Percentiles rank a stretch among this genome's conserved stretches.
phyloP scores from a whole-genome alignment of 2,888 invertebrate genomes.

The Gari tellinella region DNA sequence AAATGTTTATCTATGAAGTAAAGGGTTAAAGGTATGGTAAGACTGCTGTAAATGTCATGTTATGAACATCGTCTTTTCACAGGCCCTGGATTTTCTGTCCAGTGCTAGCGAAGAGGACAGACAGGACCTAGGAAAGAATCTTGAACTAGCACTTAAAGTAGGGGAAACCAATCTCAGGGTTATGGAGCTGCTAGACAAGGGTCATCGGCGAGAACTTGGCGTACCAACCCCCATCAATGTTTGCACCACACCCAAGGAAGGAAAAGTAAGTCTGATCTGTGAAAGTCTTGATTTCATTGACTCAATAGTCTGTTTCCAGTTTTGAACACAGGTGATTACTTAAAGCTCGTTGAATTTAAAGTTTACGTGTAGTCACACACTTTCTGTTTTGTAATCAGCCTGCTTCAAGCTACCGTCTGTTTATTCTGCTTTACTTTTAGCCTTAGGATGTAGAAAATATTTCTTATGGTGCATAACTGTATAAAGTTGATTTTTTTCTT shows the following conservation, averaged over 20 bases:
- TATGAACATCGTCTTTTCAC: slow-evolving; percentile 7
- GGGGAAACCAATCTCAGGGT: slow-evolving; percentile 71
- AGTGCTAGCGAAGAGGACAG: slow-evolving; percentile 46
- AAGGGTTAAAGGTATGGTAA: no score
- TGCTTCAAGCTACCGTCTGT: no score
- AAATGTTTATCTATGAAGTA: no score
- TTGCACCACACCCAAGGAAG: slow-evolving; percentile 53
- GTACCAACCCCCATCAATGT: slow-evolving; percentile 62
- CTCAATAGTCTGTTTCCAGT: no score
- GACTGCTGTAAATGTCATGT: no score
- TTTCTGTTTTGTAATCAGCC: not conserved
- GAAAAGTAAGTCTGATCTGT: slow-evolving; percentile 56
- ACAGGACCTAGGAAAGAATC: slow-evolving; percentile 61
- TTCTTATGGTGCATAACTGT: no score
- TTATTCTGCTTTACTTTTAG: no score
- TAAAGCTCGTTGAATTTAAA: not conserved
- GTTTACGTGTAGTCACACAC: not conserved
- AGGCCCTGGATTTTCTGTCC: slow-evolving; percentile 66
- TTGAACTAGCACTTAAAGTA: slow-evolving; percentile 67
- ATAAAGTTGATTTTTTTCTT: no score
- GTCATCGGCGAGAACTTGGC: slow-evolving; percentile 68
- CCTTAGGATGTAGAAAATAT: no score
- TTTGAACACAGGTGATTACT: no score
- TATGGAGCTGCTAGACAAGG: slow-evolving; percentile 69
- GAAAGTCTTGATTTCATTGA: no score